Percentiles rank a stretch among this genome's conserved stretches.
phyloP scores from a whole-genome alignment of 2,113 vertebrate species.

The Callithrix jacchus region DNA sequence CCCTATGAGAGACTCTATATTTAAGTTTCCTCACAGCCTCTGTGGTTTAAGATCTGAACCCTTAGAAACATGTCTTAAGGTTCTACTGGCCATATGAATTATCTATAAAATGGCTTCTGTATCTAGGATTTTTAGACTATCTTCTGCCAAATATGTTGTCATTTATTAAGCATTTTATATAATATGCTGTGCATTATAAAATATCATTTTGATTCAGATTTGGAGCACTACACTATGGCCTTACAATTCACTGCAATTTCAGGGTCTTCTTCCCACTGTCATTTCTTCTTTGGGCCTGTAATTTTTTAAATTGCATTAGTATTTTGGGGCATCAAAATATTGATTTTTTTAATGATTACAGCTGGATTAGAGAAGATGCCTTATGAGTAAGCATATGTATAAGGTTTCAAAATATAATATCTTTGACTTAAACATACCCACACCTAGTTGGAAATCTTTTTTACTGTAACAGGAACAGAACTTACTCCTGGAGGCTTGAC shows the following conservation, averaged over 20 bases:
- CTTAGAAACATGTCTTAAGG: slow-evolving; percentile 43
- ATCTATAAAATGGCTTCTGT: background rate
- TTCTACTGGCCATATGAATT: background rate
- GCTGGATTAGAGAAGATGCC: background rate
- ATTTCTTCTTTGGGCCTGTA: background rate
- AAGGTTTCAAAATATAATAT: slow-evolving; percentile 38
- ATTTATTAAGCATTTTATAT: slow-evolving; percentile 15
- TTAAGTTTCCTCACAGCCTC: slow-evolving; percentile 28
- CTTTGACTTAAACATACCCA: background rate
- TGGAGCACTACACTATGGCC: background rate
- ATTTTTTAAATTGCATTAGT: slow-evolving; percentile 21
- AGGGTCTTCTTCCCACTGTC: background rate
- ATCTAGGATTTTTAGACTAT: background rate
- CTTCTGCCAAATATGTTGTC: background rate
- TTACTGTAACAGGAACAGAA: slow-evolving; percentile 7
- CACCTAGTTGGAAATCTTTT: background rate
- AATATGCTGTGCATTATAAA: background rate
- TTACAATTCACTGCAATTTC: slow-evolving; percentile 9
- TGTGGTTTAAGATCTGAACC: slow-evolving; percentile 45
- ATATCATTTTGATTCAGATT: slow-evolving; percentile 18
- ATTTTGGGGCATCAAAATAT: slow-evolving; percentile 2
- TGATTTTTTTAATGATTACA: background rate
- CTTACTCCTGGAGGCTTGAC: background rate
- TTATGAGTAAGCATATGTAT: background rate
- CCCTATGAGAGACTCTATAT: background rate